Conservation (phyloP, 2,888 invertebrate genomes). For the Bedellia somnulentella region DNA sequence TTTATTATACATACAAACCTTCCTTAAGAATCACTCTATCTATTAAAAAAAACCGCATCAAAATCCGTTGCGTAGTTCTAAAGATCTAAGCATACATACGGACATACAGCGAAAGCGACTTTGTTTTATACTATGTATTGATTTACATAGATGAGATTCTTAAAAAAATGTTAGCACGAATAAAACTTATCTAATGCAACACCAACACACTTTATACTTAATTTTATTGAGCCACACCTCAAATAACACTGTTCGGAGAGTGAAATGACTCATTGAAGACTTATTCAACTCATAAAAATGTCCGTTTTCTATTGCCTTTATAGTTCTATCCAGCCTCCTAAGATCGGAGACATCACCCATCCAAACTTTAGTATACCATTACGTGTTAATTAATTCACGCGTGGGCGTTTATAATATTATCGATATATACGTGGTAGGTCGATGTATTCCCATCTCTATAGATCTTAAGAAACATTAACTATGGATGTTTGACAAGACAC, state of each 20-base stretch:
- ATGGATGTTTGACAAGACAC: too few species aligned
- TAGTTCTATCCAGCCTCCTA: constrained; percentile 40
- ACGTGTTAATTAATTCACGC: constrained; percentile 54
- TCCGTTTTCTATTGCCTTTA: constrained; percentile 29
- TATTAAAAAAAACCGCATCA: too few species aligned
- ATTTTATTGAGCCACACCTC: constrained; percentile 24
- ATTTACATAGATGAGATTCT: too few species aligned
- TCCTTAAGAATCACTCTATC: too few species aligned
- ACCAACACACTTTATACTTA: constrained; percentile 17
- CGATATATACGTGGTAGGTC: constrained; percentile 52
- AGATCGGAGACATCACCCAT: constrained; percentile 37
- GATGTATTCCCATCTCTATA: constrained; percentile 40
- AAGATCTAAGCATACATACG: too few species aligned
- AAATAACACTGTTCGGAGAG: constrained; percentile 16
- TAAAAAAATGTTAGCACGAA: too few species aligned
- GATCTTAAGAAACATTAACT: constrained; percentile 21
- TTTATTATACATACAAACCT: too few species aligned
- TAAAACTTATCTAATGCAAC: constrained; percentile 4
- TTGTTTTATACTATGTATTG: too few species aligned
- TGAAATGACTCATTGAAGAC: constrained; percentile 41
- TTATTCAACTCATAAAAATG: constrained; percentile 39
- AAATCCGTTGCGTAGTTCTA: too few species aligned
- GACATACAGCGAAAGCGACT: too few species aligned
- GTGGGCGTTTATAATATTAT: constrained; percentile 45
- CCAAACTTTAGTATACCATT: constrained; percentile 38